phyloP scores from a whole-genome alignment of 1,140 invertebrate genomes.

The Anoplolepis gracilipes region DNA sequence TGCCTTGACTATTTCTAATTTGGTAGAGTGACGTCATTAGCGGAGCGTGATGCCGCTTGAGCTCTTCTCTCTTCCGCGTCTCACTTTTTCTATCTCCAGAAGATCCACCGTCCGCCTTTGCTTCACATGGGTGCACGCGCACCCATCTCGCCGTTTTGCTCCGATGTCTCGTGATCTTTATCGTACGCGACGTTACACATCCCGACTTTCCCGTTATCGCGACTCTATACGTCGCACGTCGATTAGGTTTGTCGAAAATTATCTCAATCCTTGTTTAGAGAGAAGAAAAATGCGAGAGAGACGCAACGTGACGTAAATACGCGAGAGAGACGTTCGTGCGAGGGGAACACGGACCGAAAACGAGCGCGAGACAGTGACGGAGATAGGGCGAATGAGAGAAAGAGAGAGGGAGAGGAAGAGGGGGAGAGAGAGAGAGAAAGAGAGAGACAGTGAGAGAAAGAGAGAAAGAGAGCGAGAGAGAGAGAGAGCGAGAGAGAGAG shows the following conservation, averaged over 20 bases:
- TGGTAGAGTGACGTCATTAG: slow-evolving; percentile 1
- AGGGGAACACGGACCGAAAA: slow-evolving; percentile 2
- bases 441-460: not conserved
- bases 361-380: not conserved
- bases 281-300: not conserved
- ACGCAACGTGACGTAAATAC: not conserved
- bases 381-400: not conserved
- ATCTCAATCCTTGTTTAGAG: slow-evolving; percentile 3
- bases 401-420: not conserved
- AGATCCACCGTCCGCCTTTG: not conserved
- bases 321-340: slow-evolving; percentile 22
- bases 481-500: slow-evolving; percentile 18
- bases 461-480: not conserved
- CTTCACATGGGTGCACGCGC: slow-evolving; percentile 20
- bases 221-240: not conserved
- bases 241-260: not conserved
- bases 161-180: not conserved
- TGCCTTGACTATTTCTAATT: slow-evolving; percentile 39
- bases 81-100: not conserved
- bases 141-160: slow-evolving; percentile 8
- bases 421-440: not conserved
- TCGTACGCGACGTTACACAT: slow-evolving; percentile 1
- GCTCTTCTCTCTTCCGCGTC: not conserved
- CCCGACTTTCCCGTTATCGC: not conserved
- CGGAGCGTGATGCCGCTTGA: slow-evolving; percentile 7